phyloP scores from a whole-genome alignment of 2,113 vertebrate genomes.

The Stigmatopora argus region DNA sequence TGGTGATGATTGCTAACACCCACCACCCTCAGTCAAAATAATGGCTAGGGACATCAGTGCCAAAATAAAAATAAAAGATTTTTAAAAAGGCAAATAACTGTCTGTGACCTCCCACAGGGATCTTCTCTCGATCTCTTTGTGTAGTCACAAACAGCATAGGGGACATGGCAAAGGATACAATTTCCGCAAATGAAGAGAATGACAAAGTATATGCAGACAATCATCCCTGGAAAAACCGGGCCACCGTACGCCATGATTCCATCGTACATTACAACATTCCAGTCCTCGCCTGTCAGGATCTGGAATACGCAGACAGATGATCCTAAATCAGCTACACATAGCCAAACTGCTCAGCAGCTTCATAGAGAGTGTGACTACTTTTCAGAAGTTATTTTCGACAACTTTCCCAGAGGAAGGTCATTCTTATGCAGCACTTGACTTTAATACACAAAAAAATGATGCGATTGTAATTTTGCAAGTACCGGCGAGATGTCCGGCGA shows the following conservation, averaged over 20 bases:
- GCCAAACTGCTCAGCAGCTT: no score
- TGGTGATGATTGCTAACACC: no score
- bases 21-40: no score
- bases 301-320: slow-evolving; percentile 25
- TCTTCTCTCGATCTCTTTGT: background rate
- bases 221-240: slow-evolving; percentile 87
- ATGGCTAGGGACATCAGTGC: no score
- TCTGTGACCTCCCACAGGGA: background rate
- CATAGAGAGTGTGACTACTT: background rate
- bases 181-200: slow-evolving; percentile 95
- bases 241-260: slow-evolving; percentile 94
- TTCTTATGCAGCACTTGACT: no score
- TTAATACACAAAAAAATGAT: background rate
- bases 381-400: background rate
- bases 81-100: background rate
- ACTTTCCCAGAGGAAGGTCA: no score
- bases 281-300: slow-evolving; percentile 93
- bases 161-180: slow-evolving; percentile 74
- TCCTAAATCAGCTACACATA: background rate
- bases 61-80: no score
- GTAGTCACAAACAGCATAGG: background rate
- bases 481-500: background rate
- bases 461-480: background rate
- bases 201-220: slow-evolving; percentile 89
- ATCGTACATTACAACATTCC: slow-evolving; percentile 94